These are phyloP conservation scores for Saccostrea cuccullata DNA, from an alignment of 1,140 invertebrate species.

Conservation along the genomic window DNA sequence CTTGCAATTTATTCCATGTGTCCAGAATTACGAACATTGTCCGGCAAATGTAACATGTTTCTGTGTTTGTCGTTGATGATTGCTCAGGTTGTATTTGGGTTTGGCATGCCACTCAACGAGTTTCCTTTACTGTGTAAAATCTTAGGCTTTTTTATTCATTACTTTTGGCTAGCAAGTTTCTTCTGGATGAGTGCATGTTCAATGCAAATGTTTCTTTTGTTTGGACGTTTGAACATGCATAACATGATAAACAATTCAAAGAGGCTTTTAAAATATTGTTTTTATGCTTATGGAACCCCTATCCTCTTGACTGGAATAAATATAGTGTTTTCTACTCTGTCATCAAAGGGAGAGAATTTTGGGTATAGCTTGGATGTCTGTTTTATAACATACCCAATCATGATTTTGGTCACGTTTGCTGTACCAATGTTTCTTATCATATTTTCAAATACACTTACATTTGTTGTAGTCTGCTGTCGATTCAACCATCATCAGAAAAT, in stretches of 20 bases:
- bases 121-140: constrained; percentile 30
- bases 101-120: too few species aligned
- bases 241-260: neutral
- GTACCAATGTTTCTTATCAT: constrained; percentile 25
- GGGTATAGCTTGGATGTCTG: constrained; percentile 45
- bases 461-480: constrained; percentile 10
- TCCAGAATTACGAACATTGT: constrained; percentile 41
- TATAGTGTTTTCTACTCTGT: neutral
- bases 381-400: constrained; percentile 26
- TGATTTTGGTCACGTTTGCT: neutral
- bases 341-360: neutral
- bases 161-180: constrained; percentile 39
- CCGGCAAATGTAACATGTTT: constrained; percentile 50
- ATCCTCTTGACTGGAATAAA: neutral
- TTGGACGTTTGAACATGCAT: neutral
- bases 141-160: constrained; percentile 45
- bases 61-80: constrained; percentile 31
- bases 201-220: constrained; percentile 48
- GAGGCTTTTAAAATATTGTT: neutral
- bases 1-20: constrained; percentile 38
- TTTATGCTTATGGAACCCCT: constrained; percentile 15
- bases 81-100: constrained; percentile 34
- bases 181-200: constrained; percentile 48
- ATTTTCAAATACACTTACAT: constrained; percentile 33
- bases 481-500: constrained; percentile 1